phyloP scores from a whole-genome alignment of 2,797 vertebrate species.

The Delichon dasypus region DNA sequence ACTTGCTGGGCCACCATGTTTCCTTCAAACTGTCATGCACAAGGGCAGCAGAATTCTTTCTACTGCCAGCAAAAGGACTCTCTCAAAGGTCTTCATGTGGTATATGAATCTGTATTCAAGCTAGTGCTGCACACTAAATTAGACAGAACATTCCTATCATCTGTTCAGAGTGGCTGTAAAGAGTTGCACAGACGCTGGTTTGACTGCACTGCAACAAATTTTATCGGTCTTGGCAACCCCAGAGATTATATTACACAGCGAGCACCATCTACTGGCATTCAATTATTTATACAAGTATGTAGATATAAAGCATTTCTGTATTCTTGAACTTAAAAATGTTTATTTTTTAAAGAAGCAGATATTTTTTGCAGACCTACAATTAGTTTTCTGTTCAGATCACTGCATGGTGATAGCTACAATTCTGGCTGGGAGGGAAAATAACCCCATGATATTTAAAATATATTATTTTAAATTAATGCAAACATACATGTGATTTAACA shows the following conservation, averaged over 20 bases:
- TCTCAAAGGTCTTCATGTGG: neutral
- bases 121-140: slow-evolving; percentile 43
- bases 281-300: neutral
- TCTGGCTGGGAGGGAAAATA: neutral
- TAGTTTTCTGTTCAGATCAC: neutral
- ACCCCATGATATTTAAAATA: neutral
- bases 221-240: slow-evolving; percentile 11
- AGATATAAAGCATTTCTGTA: neutral
- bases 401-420: neutral
- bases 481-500: neutral
- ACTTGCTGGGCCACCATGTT: neutral
- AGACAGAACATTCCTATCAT: slow-evolving; percentile 48
- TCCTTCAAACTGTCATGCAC: neutral
- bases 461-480: neutral
- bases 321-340: neutral
- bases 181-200: neutral
- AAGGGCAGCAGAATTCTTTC: neutral
- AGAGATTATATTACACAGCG: slow-evolving; percentile 28
- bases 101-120: slow-evolving; percentile 42
- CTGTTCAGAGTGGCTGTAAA: slow-evolving; percentile 47
- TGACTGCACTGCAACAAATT: slow-evolving; percentile 26
- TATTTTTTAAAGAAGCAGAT: neutral
- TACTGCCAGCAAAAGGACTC: neutral
- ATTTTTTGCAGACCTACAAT: neutral
- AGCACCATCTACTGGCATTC: slow-evolving; percentile 56